phyloP scores from a whole-genome alignment of 23 tunicate genomes.

The Trididemnum clinides region DNA sequence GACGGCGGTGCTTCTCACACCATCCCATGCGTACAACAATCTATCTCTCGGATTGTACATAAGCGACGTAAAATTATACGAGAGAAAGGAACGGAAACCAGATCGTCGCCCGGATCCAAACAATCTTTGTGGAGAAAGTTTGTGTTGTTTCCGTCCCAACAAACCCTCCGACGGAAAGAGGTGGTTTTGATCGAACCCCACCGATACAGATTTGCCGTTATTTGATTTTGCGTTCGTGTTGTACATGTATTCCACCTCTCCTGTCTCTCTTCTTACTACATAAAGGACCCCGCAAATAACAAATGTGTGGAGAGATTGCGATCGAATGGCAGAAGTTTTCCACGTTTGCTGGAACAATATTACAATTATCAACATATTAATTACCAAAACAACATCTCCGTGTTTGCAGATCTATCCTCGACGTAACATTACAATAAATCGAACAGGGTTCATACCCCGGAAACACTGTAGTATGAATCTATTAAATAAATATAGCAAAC shows the following conservation, averaged over 20 bases:
- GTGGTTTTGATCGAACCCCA: conserved; percentile 55
- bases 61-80: conserved; percentile 63
- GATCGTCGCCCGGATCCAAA: background rate
- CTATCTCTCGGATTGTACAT: conserved; percentile 79
- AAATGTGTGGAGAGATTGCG: conserved; percentile 54
- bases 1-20: conserved; percentile 41
- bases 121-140: conserved; percentile 2
- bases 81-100: conserved; percentile 32
- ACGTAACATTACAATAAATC: no score
- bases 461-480: no score
- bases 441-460: no score
- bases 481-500: no score
- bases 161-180: conserved; percentile 11
- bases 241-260: conserved; percentile 78
- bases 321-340: conserved; percentile 40
- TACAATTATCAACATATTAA: no score
- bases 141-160: background rate
- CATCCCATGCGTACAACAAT: conserved; percentile 81
- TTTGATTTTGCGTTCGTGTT: conserved; percentile 48
- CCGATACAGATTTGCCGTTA: conserved; percentile 19
- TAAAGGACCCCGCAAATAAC: conserved; percentile 81
- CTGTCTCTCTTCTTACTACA: conserved; percentile 52
- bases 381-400: no score
- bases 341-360: conserved; percentile 72
- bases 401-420: no score